Conservation (phyloP, 2,888 invertebrate genomes). For the Chymomyza fuscimana region DNA sequence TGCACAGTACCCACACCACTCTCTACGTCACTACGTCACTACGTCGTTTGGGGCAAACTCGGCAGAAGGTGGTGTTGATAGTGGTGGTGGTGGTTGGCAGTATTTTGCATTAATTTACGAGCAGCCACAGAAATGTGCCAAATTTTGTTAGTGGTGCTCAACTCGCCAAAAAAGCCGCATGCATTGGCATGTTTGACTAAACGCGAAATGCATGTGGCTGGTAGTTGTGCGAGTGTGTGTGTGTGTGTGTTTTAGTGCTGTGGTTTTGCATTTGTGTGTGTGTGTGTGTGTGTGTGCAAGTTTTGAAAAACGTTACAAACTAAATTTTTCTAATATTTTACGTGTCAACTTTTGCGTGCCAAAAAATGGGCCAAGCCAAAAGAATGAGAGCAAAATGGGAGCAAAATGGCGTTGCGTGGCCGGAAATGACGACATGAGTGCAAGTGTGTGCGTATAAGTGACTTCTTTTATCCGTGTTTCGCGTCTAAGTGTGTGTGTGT, state of each 20-base stretch:
- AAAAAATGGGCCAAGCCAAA: constrained; percentile 42
- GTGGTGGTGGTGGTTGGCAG: neutral
- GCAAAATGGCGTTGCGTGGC: constrained; percentile 2
- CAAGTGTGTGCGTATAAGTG: constrained; percentile 6
- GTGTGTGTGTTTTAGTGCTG: neutral
- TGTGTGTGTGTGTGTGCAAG: constrained; percentile 6
- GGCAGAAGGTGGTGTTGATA: neutral
- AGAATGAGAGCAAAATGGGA: constrained; percentile 33
- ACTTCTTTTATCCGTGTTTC: neutral
- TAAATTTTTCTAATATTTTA: constrained; percentile 61
- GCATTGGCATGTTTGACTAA: constrained; percentile 5
- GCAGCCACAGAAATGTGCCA: constrained; percentile 15
- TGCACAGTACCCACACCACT: neutral
- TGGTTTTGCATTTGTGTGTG: constrained; percentile 1
- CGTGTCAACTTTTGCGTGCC: constrained; percentile 68
- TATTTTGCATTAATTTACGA: constrained; percentile 11
- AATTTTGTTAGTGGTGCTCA: constrained; percentile 13
- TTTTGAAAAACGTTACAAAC: constrained; percentile 31
- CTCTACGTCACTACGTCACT: neutral
- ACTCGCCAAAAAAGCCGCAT: neutral
- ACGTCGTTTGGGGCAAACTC: neutral
- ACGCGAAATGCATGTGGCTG: constrained; percentile 2
- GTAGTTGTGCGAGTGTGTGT: neutral
- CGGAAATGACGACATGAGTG: constrained; percentile 9
- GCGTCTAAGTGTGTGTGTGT: constrained; percentile 29